phyloP scores from a whole-genome alignment of 2,888 invertebrate genomes.

The Pachliopta kotzebuea region DNA sequence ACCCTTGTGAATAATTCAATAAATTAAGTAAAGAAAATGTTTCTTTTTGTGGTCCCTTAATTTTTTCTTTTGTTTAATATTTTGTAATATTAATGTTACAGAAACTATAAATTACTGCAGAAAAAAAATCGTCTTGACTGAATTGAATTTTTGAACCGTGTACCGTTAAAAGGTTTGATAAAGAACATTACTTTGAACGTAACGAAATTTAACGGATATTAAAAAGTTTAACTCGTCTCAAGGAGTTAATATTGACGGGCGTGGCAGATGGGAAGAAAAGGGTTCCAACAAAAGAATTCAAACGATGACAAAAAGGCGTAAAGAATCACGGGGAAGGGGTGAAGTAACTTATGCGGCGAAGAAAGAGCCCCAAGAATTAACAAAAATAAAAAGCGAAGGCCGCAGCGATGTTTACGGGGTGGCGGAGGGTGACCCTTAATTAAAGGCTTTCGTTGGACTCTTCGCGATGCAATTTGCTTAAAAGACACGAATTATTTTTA shows the following conservation, averaged over 20 bases:
- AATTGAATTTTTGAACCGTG: conserved; percentile 38
- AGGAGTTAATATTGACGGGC: conserved; percentile 81
- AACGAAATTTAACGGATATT: conserved; percentile 80
- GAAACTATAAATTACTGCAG: not conserved
- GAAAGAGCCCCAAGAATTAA: conserved; percentile 75
- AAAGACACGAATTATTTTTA: conserved; percentile 82
- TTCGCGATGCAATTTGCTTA: conserved; percentile 80
- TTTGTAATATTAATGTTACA: not conserved
- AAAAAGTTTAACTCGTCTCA: conserved; percentile 76
- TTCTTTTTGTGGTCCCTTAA: conserved; percentile 43
- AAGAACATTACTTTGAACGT: conserved; percentile 62
- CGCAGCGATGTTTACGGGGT: conserved; percentile 72
- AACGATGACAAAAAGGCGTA: conserved; percentile 80
- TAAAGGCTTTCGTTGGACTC: conserved; percentile 79
- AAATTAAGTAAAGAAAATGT: conserved; percentile 66
- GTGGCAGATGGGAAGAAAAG: conserved; percentile 75
- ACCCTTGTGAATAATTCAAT: conserved; percentile 78
- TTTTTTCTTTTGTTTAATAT: not conserved
- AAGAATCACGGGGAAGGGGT: conserved; percentile 74
- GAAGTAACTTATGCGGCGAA: conserved; percentile 80
- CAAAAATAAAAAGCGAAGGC: conserved; percentile 80
- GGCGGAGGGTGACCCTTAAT: conserved; percentile 72
- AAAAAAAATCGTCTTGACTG: conserved; percentile 10
- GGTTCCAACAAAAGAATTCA: conserved; percentile 78
- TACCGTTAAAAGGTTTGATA: conserved; percentile 49